Evolutionary conservation across 2,888 invertebrate genomes (phyloP).

Genomic region (Drosophila flavopinicola): DNA sequence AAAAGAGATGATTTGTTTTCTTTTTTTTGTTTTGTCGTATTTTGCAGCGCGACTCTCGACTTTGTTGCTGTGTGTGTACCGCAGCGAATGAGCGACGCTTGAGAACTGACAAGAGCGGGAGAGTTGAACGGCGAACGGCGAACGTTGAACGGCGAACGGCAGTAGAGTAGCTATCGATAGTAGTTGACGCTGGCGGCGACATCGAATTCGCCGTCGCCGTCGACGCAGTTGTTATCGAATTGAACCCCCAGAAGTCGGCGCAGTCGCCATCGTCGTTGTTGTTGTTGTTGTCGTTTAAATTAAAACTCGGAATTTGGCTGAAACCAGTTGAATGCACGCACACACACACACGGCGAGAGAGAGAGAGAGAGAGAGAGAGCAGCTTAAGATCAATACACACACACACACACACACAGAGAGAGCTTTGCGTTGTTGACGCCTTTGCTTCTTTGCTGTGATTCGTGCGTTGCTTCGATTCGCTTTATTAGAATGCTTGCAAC

Average conservation of each 20-base stretch:
- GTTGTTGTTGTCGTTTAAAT: constrained; percentile 62
- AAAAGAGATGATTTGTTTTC: constrained; percentile 17
- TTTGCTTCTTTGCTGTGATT: constrained; percentile 67
- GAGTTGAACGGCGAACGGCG: constrained; percentile 26
- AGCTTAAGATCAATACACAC: constrained; percentile 11
- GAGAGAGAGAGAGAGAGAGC: constrained; percentile 4
- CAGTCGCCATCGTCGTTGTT: constrained; percentile 35
- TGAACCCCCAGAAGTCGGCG: constrained; percentile 46
- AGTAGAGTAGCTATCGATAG: constrained; percentile 63
- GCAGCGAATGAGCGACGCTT: constrained; percentile 66
- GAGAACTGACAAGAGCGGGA: constrained; percentile 54
- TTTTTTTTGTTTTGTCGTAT: constrained; percentile 6
- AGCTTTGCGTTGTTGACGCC: constrained; percentile 51
- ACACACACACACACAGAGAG: too few relatives aligned
- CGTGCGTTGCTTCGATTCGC: constrained; percentile 65
- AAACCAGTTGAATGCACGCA: constrained; percentile 75
- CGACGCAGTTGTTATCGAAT: constrained; percentile 58
- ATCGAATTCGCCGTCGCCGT: neutral
- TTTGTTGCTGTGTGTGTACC: constrained; percentile 43
- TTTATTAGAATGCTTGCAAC: constrained; percentile 62
- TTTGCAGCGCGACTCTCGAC: constrained; percentile 5
- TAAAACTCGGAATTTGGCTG: constrained; percentile 76
- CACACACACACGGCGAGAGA: constrained; percentile 29
- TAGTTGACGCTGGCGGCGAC: constrained; percentile 42
- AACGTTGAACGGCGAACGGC: constrained; percentile 25